Base-by-base conservation (phyloP, 2,797 vertebrate species). In the Lacerta bilineata region DNA sequence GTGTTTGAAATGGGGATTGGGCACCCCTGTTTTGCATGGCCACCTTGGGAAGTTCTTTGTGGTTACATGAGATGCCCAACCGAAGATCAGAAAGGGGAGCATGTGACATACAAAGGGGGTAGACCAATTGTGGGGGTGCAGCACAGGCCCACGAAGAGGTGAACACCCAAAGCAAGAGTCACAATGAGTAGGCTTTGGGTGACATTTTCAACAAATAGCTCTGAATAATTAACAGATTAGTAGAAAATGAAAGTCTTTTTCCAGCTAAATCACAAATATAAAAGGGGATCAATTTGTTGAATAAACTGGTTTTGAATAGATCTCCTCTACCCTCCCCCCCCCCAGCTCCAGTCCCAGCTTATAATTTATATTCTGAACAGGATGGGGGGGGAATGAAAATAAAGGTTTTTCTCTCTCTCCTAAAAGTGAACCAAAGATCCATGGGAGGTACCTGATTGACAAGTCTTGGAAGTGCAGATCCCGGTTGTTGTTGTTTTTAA, bases 21-120 rank as follows among this genome's bases (percentile, higher is more conserved):
- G 55, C 50, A 74, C 41, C 77, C 68, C 66, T 72, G 77, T 27
- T 83, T 87, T 83, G 41, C 61, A 64, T 92, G 84, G 87, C 91
- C 90, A 91, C 91, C 90, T 91, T 94, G 93, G 90, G 94, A 92
- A 92, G 89, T 85, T 89, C 46, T 80, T 61, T 84, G 82, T 29
- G 36, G 68, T 69, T 33, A 25, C 83, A 91, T 9, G 36, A 92
- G 92, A 84, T 92, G 85, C 86, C 85, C 84, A 92, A 92, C 7
- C 23, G 59, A 80, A 83, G 85, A 86, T 46, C 68, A 90, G 68
- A 87, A 90, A 90, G 43, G 80, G 43, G 80, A 33, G 27, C 79
- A 89, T 71, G 91, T 88, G 43, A 88, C 87, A 86, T 79, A 61
- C 74, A 92, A 74, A 36, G 77, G 88, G 50, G 61, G 89, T 5